Base-by-base conservation (phyloP, 2,113 vertebrate species). In the Sinosuthora webbiana region DNA sequence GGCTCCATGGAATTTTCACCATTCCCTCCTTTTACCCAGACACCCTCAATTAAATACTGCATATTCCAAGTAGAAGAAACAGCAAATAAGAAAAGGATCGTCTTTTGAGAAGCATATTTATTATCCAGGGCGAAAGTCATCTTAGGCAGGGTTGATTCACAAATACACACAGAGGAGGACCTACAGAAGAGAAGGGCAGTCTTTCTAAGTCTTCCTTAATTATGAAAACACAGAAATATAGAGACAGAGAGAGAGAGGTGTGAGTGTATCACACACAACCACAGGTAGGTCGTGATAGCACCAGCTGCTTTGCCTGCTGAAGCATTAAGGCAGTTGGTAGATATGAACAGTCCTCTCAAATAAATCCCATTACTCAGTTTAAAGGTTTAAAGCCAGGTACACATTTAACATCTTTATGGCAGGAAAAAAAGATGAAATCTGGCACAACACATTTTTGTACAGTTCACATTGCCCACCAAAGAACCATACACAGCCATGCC, bases 91-190 rank as follows among this genome's bases (percentile, higher is more conserved):
- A 64, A 71, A 67, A 70, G 6, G 33, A 80, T 59, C 1, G 6
- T 19, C 15, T 82, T 44, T 94, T 83, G 49, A 64, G 24, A 84
- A 91, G 2, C 6, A 4, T 5, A 49, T 96, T 95, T 96, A 96
- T 95, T 95, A 91, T 44, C 12, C 69, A 82, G 12, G 31, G 12
- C 69, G 60, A 77, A 70, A 74, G 27, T 41, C 22, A 73, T 12
- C 7, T 74, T 41, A 22, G 8, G 42, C 27, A 60, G 45, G 44
- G 14, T 19, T 42, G 20, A 64, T 24, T 90, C 41, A 92, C 56
- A 92, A 75, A 55, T 19, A 60, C 5, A 77, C 13, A 56, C 0
- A 60, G 10, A 94, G 15, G 6, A 55, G 8, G 47, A 64, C 16
- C n/a, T 24, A 42, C 0, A 25, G 13, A 73, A n/a, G 6, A 68